Percentiles rank a stretch among this genome's conserved stretches.
These are phyloP conservation scores for Tetramorium bicarinatum DNA, from an alignment of 2,888 invertebrate species.

Conservation along the genomic window DNA sequence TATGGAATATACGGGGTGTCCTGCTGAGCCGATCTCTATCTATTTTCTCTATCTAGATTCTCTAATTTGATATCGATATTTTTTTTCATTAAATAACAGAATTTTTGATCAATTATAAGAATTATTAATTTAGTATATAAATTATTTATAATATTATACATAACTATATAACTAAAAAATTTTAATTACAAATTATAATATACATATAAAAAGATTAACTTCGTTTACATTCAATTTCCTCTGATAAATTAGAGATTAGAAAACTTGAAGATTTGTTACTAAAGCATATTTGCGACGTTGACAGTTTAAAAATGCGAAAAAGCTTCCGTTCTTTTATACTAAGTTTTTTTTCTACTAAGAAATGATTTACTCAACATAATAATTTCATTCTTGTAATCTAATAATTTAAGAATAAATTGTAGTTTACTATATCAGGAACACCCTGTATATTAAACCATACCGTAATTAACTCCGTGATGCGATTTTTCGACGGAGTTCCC, in stretches of 20 bases:
- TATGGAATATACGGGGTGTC: constrained; percentile 21
- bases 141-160: not conserved
- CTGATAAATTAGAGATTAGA: not conserved
- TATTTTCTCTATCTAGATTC: not conserved
- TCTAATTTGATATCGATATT: not conserved
- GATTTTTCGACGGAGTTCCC: constrained; percentile 42
- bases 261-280: not conserved
- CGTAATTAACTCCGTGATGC: constrained; percentile 28
- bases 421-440: not conserved
- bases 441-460: not conserved
- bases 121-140: not conserved
- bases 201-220: not conserved
- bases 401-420: not conserved
- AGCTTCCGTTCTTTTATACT: not conserved
- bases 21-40: not conserved
- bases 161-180: not conserved
- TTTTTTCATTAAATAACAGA: not conserved
- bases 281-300: not conserved
- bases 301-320: not conserved
- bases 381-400: not conserved
- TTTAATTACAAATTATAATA: not conserved
- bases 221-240: not conserved
- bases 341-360: not conserved
- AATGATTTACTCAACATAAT: not conserved
- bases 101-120: not conserved